Percentiles rank a stretch among this genome's conserved stretches.
phyloP scores from a whole-genome alignment of 2,797 vertebrate genomes.

The Sebastes iracundus region DNA sequence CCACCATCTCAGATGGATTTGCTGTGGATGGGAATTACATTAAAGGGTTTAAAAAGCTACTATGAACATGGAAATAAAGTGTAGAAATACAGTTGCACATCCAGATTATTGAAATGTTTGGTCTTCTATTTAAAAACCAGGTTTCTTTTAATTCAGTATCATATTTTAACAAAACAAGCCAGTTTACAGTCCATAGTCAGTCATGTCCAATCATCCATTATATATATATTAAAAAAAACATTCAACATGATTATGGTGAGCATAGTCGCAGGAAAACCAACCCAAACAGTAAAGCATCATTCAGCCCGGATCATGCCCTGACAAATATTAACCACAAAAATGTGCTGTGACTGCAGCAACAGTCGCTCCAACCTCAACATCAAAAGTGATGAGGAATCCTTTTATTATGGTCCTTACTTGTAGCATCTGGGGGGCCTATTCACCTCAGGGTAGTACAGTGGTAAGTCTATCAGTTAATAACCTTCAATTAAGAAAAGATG shows the following conservation, averaged over 20 bases:
- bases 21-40: slow-evolving; percentile 71
- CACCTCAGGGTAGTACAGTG: background rate
- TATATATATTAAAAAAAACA: background rate
- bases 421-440: slow-evolving; percentile 10
- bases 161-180: background rate
- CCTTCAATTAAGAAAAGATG: slow-evolving; percentile 45
- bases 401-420: slow-evolving; percentile 43
- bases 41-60: background rate
- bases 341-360: slow-evolving; percentile 22
- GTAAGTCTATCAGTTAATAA: slow-evolving; percentile 47
- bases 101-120: background rate
- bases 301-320: slow-evolving; percentile 38
- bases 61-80: background rate
- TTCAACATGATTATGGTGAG: slow-evolving; percentile 4
- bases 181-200: background rate
- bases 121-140: background rate
- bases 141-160: background rate
- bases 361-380: slow-evolving; percentile 26
- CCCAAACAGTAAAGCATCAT: slow-evolving; percentile 11
- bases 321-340: slow-evolving; percentile 61
- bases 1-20: slow-evolving; percentile 85
- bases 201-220: background rate
- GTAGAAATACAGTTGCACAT: background rate
- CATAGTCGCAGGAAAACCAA: slow-evolving; percentile 7
- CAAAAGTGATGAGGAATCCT: slow-evolving; percentile 44